Evolutionary conservation across 1,140 invertebrate species (phyloP).

Genomic region (Orchestia grillus): DNA sequence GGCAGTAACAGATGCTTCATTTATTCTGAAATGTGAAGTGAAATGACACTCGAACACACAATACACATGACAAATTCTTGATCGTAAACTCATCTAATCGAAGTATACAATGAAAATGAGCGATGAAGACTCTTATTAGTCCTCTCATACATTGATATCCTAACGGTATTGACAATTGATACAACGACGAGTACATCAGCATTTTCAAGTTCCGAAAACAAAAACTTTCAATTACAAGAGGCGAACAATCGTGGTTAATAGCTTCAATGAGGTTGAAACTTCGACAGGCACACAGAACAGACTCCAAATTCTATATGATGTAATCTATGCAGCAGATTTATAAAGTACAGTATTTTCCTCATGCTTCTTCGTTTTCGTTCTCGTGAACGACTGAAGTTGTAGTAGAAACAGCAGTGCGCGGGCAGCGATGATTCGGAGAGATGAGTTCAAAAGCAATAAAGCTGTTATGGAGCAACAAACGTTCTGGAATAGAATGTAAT

Average conservation of each 20-base stretch:
- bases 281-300: background rate
- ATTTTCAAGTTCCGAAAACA: background rate
- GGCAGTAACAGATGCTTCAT: background rate
- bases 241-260: conserved; percentile 6
- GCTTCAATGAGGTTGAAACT: background rate
- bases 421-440: conserved; percentile 1
- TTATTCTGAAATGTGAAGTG: conserved; percentile 29
- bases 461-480: background rate
- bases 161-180: background rate
- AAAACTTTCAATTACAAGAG: background rate
- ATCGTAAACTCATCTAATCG: conserved; percentile 34
- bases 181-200: background rate
- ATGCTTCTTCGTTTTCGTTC: background rate
- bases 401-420: background rate
- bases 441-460: conserved; percentile 29
- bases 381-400: background rate
- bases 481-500: background rate
- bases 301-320: background rate
- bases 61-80: conserved; percentile 25
- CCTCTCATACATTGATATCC: background rate
- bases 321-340: background rate
- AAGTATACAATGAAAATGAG: conserved; percentile 43
- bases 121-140: background rate
- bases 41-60: conserved; percentile 45
- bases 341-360: background rate